Evolutionary conservation across 2,113 vertebrate genomes (phyloP).

Genomic region (Onychorhynchus coronatus): DNA sequence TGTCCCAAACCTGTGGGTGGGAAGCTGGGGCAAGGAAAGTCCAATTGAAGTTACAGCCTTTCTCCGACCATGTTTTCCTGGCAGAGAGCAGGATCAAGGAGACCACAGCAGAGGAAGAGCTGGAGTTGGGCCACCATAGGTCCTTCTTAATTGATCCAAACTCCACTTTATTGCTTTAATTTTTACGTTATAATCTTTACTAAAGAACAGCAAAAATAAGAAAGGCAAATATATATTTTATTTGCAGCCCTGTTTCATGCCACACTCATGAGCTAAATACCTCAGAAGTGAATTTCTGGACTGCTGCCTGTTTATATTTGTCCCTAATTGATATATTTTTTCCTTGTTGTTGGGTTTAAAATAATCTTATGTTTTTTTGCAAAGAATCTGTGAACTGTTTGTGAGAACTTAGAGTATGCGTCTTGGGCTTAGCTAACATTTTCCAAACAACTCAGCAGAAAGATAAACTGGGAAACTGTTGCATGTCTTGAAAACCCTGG

Average conservation of each 20-base stretch:
- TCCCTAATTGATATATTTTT: neutral
- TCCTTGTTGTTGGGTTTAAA: neutral
- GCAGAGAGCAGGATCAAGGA: neutral
- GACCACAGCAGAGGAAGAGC: neutral
- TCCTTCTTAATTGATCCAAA: neutral
- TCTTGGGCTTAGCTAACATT: neutral
- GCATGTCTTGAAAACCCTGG: neutral
- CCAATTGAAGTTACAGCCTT: neutral
- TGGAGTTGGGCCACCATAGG: neutral
- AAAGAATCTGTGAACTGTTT: neutral
- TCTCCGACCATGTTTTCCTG: neutral
- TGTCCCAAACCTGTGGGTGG: neutral
- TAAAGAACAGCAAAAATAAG: neutral
- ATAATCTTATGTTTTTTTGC: neutral
- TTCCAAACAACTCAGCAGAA: neutral
- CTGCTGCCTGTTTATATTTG: neutral
- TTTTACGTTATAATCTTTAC: neutral
- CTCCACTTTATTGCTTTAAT: neutral
- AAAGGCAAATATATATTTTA: neutral
- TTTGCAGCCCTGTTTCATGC: neutral
- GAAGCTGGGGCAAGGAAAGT: neutral
- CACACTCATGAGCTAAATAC: neutral
- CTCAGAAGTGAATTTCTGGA: neutral
- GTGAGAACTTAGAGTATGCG: neutral
- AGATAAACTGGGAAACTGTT: conserved; percentile 1